Evolutionary conservation across 2,113 vertebrate species (phyloP), one percentile per base, ranked within the genome.

Genomic region (Dicrurus megarhynchus): DNA sequence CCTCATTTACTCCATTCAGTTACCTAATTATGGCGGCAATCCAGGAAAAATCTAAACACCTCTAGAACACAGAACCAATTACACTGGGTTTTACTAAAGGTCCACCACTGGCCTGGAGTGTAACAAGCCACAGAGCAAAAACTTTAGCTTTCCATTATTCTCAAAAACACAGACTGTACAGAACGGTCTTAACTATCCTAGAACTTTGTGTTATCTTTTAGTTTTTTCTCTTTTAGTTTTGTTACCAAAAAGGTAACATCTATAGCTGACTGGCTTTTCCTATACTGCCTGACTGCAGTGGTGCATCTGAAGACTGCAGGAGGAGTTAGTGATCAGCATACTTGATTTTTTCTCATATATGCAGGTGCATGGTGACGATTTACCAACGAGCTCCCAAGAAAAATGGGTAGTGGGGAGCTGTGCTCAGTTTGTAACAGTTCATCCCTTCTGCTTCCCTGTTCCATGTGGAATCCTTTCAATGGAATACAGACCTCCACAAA

Each of bases 281-380:
- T 19, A 0, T 11, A 26, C 15, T 47, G 7, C 10, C 75, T 35
- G 32, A 47, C 33, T 52, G 30, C 12, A 63, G 22, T 30, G 16
- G 6, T 71, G 42, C 27, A n/a, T 24, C 47, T 61, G 53, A 61
- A 56, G 19, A 27, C 16, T 30, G 11, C 56, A 61, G 3, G 3
- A 44, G 26, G 11, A 13, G 22, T 24, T 13, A 18, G 12, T 27
- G 41, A 74, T 12, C 33, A 0, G 0, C 53, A 12, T 33, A 9
- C 7, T 13, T 39, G 13, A 32, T 63, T 68, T 35, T 20, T 64
- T 33, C 42, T 57, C 4, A 1, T 19, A 15, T 17, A 13, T 21
- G 32, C 11, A 44, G 32, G 13, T 50, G 19, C 10, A 16, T 8
- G 39, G 22, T 69, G 28, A 69, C 12, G 16, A 33, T 33, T 74